Evolutionary conservation across 2,888 invertebrate species (phyloP), one percentile per base, ranked within the genome.

Genomic region (Zootermopsis nevadensis): DNA sequence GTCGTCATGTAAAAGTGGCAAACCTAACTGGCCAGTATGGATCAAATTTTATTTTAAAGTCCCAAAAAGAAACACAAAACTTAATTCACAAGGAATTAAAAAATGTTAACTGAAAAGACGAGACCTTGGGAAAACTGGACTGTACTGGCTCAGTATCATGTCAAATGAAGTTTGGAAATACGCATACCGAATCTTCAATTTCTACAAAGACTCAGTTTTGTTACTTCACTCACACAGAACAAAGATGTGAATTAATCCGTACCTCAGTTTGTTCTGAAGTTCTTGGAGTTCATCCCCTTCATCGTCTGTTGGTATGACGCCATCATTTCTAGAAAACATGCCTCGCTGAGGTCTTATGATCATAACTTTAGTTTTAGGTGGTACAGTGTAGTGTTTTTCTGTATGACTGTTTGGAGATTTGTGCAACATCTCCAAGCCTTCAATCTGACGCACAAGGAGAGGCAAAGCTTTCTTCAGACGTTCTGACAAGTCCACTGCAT

Each of bases 391-490:
- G 24, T 74, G 22, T n/a, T 38, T 74, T 8, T 74, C 35, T n/a
- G 35, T 30, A 12, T 19, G 55, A n/a, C 12, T 79, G 15, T 66
- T 66, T 31, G 30, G 31, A 1, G 74, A 33, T 38, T 74, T 79
- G 60, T 6, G 7, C 19, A 69, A 77, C 27, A 80, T 38, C 42
- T 82, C 83, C 72, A 84, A 85, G 38, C 86, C 85, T 79, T 86
- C 84, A 55, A 85, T 89, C 85, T 91, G 90, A 76, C 90, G 87
- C 85, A 89, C 87, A 24, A 91, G 86, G 27, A 91, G 87, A 8
- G 90, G 90, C 30, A 90, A 86, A 1, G 89, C 89, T 85, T 89
- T 90, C 85, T 88, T 89, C 86, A 90, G 89, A 74, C 91, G 87
- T 83, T 91, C 90, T 12, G 87, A 87, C 27, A 91, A 86, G 85